phyloP scores from a whole-genome alignment of 2,797 vertebrate species.

The Poecilia wingei region DNA sequence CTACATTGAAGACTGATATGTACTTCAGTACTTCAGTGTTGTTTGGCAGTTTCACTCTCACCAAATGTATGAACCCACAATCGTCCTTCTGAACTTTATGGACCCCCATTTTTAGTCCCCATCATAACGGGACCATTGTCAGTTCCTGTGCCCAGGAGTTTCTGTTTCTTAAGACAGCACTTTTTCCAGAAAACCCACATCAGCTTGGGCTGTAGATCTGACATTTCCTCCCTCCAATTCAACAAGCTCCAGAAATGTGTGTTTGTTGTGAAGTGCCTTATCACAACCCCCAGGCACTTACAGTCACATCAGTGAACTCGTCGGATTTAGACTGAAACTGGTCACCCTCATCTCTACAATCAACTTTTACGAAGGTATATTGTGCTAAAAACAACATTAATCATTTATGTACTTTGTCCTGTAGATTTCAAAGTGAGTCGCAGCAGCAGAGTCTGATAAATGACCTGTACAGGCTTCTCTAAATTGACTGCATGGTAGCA shows the following conservation, averaged over 20 bases:
- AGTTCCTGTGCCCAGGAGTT: conserved; percentile 39
- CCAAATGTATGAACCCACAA: not conserved
- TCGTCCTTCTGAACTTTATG: conserved; percentile 44
- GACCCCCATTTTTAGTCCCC: conserved; percentile 41
- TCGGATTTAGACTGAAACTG: not conserved
- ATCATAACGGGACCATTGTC: conserved; percentile 53
- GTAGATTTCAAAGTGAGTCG: conserved; percentile 34
- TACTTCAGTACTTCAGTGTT: not conserved
- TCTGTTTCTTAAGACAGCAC: conserved; percentile 20
- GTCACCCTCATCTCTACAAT: not conserved
- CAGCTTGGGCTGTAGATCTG: conserved; percentile 26
- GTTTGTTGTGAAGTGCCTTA: not conserved
- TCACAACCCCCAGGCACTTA: conserved; percentile 13
- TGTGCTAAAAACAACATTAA: conserved; percentile 22
- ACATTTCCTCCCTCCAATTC: conserved; percentile 12
- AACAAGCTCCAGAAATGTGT: conserved; percentile 28
- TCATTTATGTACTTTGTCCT: conserved; percentile 28
- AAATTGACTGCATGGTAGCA: conserved; percentile 36
- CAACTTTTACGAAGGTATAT: not conserved
- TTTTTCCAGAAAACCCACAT: conserved; percentile 25
- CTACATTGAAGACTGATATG: not conserved
- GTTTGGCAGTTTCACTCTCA: not conserved
- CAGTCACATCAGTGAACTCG: conserved; percentile 30
- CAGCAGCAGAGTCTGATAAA: conserved; percentile 44
- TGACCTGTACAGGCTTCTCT: conserved; percentile 30